A percentile compares a stretch with the other conserved stretches of the same genome.
These are phyloP conservation scores for Fissipunctia ypsillon DNA, from an alignment of 2,888 invertebrate species.

Conservation along the genomic window DNA sequence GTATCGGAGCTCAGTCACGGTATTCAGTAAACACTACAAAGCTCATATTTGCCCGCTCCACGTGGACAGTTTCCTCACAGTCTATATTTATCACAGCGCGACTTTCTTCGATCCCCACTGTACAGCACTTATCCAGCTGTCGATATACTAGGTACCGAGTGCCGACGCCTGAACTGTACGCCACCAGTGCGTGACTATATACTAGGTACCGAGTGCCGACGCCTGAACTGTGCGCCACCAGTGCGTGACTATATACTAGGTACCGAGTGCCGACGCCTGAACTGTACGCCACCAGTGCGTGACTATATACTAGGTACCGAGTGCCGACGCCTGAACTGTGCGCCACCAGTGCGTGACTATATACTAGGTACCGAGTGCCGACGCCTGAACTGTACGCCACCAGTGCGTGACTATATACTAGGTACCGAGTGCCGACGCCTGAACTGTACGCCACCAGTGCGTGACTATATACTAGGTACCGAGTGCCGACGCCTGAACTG, in stretches of 20 bases:
- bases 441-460: not conserved
- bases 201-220: not conserved
- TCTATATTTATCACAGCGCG: constrained; percentile 30
- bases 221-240: not conserved
- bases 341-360: constrained; percentile 11
- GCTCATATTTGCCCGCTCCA: not conserved
- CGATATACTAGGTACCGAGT: not conserved
- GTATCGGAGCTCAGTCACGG: not conserved
- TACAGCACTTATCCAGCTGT: not conserved
- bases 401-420: constrained; percentile 13
- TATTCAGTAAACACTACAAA: not conserved
- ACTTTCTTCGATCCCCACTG: constrained; percentile 21
- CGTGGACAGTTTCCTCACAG: constrained; percentile 18
- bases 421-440: not conserved
- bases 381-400: not conserved
- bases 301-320: constrained; percentile 6
- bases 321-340: not conserved
- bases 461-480: constrained; percentile 9
- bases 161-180: not conserved
- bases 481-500: not conserved
- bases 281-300: not conserved
- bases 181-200: constrained; percentile 11
- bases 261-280: not conserved
- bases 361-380: not conserved
- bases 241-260: constrained; percentile 15